A percentile compares a stretch with the other conserved stretches of the same genome.
Evolutionary conservation across 2,113 vertebrate species (phyloP).

Genomic region (Rhodinocichla rosea): DNA sequence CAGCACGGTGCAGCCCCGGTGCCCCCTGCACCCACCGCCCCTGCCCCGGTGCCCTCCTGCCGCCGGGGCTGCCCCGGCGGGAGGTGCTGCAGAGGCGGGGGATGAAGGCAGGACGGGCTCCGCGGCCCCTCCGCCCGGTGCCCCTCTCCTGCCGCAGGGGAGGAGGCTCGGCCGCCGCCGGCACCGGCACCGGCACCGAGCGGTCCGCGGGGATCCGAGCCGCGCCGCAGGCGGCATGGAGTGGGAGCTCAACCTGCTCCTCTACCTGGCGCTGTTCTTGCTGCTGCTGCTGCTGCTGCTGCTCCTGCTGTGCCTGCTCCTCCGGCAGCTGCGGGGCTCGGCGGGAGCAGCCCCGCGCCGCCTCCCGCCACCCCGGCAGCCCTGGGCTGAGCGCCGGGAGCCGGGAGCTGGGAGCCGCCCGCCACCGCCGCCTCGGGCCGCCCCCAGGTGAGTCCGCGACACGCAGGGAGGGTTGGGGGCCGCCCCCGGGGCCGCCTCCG

Average conservation of each 20-base stretch:
- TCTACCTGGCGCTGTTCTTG: slow-evolving; percentile 84
- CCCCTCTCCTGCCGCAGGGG: slow-evolving; percentile 5
- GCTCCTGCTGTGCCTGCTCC: slow-evolving; percentile 86
- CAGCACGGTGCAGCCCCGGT: not conserved
- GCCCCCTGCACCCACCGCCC: not conserved
- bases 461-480: not conserved
- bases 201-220: not conserved
- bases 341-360: slow-evolving; percentile 72
- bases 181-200: not conserved
- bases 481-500: not conserved
- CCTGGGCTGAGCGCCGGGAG: slow-evolving; percentile 66
- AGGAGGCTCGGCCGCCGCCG: not conserved
- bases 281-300: slow-evolving; percentile 81
- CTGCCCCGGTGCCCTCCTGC: not conserved
- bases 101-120: not conserved
- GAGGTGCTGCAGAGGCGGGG: not conserved
- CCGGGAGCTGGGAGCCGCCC: slow-evolving; percentile 46
- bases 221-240: slow-evolving; percentile 55
- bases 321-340: slow-evolving; percentile 86
- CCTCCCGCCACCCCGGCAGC: slow-evolving; percentile 72
- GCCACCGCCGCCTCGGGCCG: not conserved
- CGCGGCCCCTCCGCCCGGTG: not conserved
- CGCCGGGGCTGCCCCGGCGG: not conserved
- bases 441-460: not conserved
- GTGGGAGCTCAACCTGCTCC: slow-evolving; percentile 85